Conservation (phyloP, 1,140 invertebrate species). For the Paralvinella palmiformis region DNA sequence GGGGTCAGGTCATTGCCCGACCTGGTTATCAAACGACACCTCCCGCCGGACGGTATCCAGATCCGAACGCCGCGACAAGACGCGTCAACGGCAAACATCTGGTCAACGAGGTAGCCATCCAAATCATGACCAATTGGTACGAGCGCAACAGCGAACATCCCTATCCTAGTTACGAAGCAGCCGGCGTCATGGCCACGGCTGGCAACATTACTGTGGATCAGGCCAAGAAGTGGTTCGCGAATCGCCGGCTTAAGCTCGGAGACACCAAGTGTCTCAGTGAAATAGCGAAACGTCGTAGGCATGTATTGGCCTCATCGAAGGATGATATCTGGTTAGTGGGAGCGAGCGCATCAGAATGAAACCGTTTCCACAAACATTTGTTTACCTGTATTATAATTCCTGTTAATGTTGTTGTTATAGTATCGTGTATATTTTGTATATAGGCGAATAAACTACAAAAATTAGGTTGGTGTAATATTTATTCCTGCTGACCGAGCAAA, state of each 20-base stretch:
- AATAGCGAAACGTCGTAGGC: neutral
- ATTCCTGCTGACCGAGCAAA: too few relatives aligned
- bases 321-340: too few relatives aligned
- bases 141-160: slow-evolving; percentile 7
- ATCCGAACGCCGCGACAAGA: neutral
- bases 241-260: neutral
- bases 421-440: too few relatives aligned
- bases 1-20: neutral
- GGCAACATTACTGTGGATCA: slow-evolving; percentile 4
- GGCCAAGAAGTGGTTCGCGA: slow-evolving; percentile 14
- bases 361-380: too few relatives aligned
- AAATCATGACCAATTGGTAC: slow-evolving; percentile 8
- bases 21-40: too few relatives aligned
- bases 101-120: neutral
- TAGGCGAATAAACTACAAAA: too few relatives aligned
- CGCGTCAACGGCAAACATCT: neutral
- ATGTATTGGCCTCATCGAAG: too few relatives aligned
- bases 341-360: too few relatives aligned
- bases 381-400: too few relatives aligned
- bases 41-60: neutral
- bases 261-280: slow-evolving; percentile 1
- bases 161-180: neutral
- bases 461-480: too few relatives aligned
- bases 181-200: neutral
- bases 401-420: too few relatives aligned